A percentile compares a stretch with the other conserved stretches of the same genome.
Evolutionary conservation across 2,113 vertebrate species (phyloP).

Genomic region (Taxidea taxus): DNA sequence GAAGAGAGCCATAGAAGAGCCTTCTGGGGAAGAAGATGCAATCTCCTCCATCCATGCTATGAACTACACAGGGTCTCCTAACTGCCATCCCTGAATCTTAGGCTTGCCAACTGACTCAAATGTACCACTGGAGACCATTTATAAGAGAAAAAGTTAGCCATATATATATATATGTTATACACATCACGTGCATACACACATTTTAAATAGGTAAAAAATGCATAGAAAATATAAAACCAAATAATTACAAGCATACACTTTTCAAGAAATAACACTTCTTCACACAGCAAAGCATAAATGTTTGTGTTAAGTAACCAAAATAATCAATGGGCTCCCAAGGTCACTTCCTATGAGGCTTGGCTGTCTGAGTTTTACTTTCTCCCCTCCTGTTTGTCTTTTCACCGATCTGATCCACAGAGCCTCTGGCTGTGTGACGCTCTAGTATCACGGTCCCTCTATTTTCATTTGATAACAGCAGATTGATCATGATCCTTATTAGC

Average conservation of each 20-base stretch:
- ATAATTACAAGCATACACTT: not conserved
- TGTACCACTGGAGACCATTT: not conserved
- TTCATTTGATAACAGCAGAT: not conserved
- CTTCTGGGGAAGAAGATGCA: not conserved
- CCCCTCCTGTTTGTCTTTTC: not conserved
- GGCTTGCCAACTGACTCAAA: not conserved
- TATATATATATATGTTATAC: not conserved
- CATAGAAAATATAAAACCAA: not conserved
- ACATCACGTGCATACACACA: not conserved
- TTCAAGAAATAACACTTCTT: not conserved
- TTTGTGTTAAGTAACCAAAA: not conserved
- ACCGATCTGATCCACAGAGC: not conserved
- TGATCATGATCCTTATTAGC: not conserved
- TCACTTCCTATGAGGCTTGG: not conserved
- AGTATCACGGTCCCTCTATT: not conserved
- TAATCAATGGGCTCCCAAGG: not conserved
- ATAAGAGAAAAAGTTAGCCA: not conserved
- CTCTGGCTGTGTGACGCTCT: not conserved
- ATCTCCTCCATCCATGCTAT: not conserved
- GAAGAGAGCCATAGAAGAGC: too few species aligned
- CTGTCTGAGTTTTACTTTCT: not conserved
- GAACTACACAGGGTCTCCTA: not conserved
- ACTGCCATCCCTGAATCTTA: not conserved
- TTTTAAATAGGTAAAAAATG: not conserved
- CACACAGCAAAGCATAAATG: not conserved